Evolutionary conservation across 2,113 vertebrate species (phyloP), one percentile per base, ranked within the genome.

Genomic region (Brachypodius melanocephalos): DNA sequence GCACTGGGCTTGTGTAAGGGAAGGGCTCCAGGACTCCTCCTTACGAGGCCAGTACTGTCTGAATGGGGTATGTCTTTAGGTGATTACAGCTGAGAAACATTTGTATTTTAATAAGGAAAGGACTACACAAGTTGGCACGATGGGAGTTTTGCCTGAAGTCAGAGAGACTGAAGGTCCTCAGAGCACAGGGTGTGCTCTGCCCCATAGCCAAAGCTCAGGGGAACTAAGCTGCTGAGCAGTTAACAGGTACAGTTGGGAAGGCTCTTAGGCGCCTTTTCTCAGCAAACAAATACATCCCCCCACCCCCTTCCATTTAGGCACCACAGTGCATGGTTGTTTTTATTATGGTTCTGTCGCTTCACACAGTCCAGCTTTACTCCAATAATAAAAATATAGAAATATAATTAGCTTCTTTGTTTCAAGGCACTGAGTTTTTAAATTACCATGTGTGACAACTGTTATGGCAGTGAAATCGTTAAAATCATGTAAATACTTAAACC

Each of bases 401-500:
- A 95, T 95, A 97, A 98, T 98, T 98, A 97, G 92, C 75, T 57
- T 95, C 95, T 97, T 97, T 96, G 96, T 97, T 96, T 97, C 94
- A 94, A 97, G 96, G 95, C 67, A n/a, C 85, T 38, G 89, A 93
- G 77, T 97, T 97, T 97, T 89, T 96, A 97, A 98, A 97, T 94
- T 96, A 97, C 81, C 93, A 89, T 34, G 62, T 97, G 93, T 96
- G 97, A 96, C 97, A 98, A 98, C 95, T 74, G 91, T 96, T 96
- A 98, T 88, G 98, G 98, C 96, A 97, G 75, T 20, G 97, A 98
- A 97, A 98, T 97, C 97, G 97, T 98, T 98, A 98, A 98, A 97
- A 97, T 98, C 97, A 98, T 98, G 98, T 98, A 98, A 98, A 98
- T 98, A 97, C 97, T 97, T 98, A 93, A 98, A 98, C 96, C 90